A percentile compares a stretch with the other conserved stretches of the same genome.
These are phyloP conservation scores for Abramis brama DNA, from an alignment of 2,113 vertebrate genomes.

Conservation along the genomic window DNA sequence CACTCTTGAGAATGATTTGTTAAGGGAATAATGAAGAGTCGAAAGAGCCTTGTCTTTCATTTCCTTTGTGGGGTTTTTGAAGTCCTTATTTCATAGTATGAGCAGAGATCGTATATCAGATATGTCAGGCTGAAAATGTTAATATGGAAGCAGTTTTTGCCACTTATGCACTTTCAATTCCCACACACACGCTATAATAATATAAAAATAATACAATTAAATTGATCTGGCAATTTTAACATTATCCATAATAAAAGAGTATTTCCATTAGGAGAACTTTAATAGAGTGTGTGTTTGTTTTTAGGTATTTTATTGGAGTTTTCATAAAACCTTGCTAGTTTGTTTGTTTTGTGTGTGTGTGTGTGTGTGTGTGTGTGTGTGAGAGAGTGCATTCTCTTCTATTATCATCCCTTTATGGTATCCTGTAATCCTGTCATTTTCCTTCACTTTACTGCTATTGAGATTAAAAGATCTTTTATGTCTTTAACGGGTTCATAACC, in stretches of 20 bases:
- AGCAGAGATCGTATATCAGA: neutral
- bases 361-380: neutral
- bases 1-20: slow-evolving; percentile 31
- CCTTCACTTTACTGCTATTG: neutral
- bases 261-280: neutral
- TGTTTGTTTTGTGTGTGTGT: neutral
- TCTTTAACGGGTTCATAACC: neutral
- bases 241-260: neutral
- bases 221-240: neutral
- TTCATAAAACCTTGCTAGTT: neutral
- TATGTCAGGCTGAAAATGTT: neutral
- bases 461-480: neutral
- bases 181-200: neutral
- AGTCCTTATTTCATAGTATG: neutral
- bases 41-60: neutral
- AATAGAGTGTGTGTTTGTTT: neutral
- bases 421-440: neutral
- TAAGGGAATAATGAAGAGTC: slow-evolving; percentile 7
- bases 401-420: neutral
- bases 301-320: neutral
- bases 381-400: neutral
- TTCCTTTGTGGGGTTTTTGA: neutral
- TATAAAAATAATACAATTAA: no score
- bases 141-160: slow-evolving; percentile 6
- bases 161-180: neutral